Conservation (phyloP, 2,888 invertebrate species). For the Tiliacea citrago region DNA sequence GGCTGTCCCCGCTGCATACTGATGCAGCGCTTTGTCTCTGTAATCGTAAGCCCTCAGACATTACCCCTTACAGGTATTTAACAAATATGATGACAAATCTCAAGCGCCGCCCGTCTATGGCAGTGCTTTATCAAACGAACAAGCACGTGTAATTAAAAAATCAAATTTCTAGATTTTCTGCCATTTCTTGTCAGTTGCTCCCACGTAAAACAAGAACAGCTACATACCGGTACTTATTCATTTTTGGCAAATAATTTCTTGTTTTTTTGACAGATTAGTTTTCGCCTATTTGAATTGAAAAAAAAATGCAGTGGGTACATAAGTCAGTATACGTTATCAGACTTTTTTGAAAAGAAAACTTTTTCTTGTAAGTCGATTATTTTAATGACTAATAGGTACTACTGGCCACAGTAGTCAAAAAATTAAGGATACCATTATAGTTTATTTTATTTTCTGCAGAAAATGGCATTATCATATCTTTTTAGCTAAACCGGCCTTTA, state of each 20-base stretch:
- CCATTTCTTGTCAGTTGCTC: background rate
- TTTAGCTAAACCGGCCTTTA: background rate
- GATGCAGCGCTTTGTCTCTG: conserved; percentile 74
- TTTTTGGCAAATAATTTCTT: too few relatives aligned
- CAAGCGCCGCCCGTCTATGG: conserved; percentile 10
- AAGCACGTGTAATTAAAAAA: background rate
- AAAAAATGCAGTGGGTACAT: background rate
- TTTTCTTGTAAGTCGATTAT: background rate
- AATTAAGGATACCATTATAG: background rate
- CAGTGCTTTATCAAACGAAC: background rate
- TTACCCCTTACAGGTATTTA: conserved; percentile 40
- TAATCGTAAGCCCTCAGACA: conserved; percentile 45
- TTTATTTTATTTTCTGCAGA: background rate
- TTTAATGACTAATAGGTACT: background rate
- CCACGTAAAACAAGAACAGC: background rate
- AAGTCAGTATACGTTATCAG: background rate
- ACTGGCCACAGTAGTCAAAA: conserved; percentile 7
- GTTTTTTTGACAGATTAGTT: too few relatives aligned
- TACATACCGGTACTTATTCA: too few relatives aligned
- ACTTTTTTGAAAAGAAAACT: background rate
- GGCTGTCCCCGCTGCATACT: conserved; percentile 79
- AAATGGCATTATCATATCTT: background rate
- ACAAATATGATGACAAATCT: conserved; percentile 33
- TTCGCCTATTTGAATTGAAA: background rate
- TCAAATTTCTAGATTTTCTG: background rate